phyloP scores from a whole-genome alignment of 2,797 vertebrate genomes.

The Coendou prehensilis region DNA sequence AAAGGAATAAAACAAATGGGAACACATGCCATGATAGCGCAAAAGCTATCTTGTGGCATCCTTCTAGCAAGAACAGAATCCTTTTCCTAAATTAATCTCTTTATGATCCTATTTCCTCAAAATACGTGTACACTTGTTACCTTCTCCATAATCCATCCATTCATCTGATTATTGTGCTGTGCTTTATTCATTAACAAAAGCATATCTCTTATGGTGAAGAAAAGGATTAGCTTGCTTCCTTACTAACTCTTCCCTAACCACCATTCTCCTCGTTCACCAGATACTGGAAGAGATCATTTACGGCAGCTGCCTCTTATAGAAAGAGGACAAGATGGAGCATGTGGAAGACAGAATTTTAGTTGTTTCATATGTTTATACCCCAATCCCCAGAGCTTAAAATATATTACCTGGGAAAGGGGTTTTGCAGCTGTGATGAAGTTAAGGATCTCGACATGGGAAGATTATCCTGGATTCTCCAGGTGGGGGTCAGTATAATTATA shows the following conservation, averaged over 20 bases:
- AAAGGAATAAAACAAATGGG: not conserved
- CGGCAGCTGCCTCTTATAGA: not conserved
- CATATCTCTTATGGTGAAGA: not conserved
- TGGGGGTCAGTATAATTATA: not conserved
- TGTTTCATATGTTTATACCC: not conserved
- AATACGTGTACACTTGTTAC: not conserved
- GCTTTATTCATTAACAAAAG: not conserved
- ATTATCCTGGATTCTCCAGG: not conserved
- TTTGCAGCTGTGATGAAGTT: not conserved
- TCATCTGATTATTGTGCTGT: not conserved
- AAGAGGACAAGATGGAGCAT: not conserved
- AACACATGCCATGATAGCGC: not conserved
- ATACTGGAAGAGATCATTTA: not conserved
- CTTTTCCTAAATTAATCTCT: not conserved
- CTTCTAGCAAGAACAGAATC: not conserved
- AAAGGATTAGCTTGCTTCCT: not conserved
- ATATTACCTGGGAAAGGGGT: not conserved
- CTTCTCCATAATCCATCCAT: not conserved
- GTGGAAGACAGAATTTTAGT: not conserved
- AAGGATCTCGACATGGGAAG: not conserved
- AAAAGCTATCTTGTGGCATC: not conserved
- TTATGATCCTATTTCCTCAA: not conserved
- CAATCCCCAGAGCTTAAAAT: not conserved
- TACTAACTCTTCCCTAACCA: not conserved
- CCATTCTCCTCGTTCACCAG: not conserved